These are phyloP conservation scores for Chalcis sispes DNA, from an alignment of 2,888 invertebrate species.

Conservation along the genomic window DNA sequence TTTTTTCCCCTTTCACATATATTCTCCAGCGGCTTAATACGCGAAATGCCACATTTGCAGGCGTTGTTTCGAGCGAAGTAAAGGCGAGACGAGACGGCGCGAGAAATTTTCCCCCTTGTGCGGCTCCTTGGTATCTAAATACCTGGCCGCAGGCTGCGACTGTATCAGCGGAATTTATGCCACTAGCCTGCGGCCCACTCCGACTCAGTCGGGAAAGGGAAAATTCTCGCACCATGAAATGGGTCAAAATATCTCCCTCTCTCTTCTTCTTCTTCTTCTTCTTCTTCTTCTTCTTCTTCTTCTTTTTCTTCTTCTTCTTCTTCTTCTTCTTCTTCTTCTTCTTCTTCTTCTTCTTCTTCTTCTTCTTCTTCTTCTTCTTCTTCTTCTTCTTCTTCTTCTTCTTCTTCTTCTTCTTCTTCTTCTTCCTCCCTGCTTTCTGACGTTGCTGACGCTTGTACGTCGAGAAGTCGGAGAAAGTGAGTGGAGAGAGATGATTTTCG, in stretches of 20 bases:
- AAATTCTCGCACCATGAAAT: conserved; percentile 60
- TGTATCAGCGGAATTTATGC: conserved; percentile 67
- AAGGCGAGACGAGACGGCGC: conserved; percentile 11
- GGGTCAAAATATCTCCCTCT: conserved; percentile 64
- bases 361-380: no score
- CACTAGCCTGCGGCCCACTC: conserved; percentile 63
- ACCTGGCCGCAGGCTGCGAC: conserved; percentile 63
- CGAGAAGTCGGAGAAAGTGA: neutral
- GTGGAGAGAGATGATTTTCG: conserved; percentile 16
- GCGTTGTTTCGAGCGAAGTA: neutral
- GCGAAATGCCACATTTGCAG: conserved; percentile 1
- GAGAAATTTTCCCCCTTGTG: neutral
- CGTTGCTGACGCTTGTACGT: neutral
- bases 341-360: no score
- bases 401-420: no score
- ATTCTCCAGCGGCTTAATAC: neutral
- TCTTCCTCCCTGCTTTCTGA: neutral
- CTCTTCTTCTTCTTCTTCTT: no score
- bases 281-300: no score
- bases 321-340: no score
- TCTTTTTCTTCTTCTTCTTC: no score
- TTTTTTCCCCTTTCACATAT: no score
- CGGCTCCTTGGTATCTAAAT: conserved; percentile 64
- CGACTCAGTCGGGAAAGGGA: conserved; percentile 43
- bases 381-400: no score